These are phyloP conservation scores for Siniperca undulata DNA, from an alignment of 2,797 vertebrate species.

Conservation along the genomic window DNA sequence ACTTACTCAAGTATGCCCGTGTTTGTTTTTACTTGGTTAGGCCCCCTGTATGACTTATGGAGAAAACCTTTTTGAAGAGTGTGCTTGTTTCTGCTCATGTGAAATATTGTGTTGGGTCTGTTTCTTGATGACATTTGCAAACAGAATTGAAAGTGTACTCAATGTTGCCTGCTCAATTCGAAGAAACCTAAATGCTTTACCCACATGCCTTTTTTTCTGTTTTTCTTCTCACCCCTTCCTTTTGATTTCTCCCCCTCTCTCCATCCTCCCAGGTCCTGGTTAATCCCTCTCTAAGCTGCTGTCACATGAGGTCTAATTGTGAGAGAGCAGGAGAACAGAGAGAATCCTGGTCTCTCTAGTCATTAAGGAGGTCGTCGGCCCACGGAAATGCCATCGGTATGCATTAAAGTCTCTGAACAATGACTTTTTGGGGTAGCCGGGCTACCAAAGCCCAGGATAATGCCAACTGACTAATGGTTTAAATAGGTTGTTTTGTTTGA, in stretches of 20 bases:
- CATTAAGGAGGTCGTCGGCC: conserved; percentile 49
- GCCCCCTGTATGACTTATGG: neutral
- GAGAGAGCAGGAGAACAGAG: conserved; percentile 51
- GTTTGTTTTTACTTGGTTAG: conserved; percentile 45
- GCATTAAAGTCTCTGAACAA: conserved; percentile 59
- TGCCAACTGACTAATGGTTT: neutral
- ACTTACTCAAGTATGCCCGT: conserved; percentile 38
- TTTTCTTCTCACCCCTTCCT: conserved; percentile 15
- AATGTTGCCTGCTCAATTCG: neutral
- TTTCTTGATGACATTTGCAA: neutral
- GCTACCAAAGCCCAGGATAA: neutral
- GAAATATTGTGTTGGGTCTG: neutral
- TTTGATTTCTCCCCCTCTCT: conserved; percentile 29
- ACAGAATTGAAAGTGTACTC: neutral
- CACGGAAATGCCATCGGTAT: conserved; percentile 35
- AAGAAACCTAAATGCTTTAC: conserved; percentile 2
- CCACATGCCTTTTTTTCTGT: conserved; percentile 1
- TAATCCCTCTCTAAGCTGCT: conserved; percentile 81
- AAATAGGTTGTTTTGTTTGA: conserved; percentile 10
- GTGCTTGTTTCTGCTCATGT: neutral
- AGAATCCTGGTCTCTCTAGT: conserved; percentile 53
- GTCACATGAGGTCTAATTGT: conserved; percentile 79
- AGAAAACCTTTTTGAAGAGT: neutral
- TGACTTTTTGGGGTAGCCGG: conserved; percentile 10
- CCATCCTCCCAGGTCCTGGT: conserved; percentile 43